Evolutionary conservation across 2,797 vertebrate species (phyloP).

Genomic region (Pampus argenteus): DNA sequence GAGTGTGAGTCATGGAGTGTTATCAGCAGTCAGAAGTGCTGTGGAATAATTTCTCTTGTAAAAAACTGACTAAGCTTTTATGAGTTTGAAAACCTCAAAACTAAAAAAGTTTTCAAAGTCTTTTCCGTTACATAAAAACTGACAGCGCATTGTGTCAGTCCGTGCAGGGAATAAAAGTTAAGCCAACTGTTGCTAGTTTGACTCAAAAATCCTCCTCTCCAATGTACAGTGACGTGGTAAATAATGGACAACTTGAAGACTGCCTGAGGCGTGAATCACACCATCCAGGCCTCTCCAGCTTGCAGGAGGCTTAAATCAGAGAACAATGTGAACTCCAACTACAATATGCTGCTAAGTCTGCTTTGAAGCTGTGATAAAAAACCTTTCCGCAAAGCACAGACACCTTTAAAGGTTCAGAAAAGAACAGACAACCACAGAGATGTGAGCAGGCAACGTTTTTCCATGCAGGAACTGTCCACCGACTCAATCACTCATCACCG

Average conservation of each 20-base stretch:
- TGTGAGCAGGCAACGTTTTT: constrained; percentile 27
- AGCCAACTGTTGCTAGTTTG: constrained; percentile 19
- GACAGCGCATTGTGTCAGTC: not conserved
- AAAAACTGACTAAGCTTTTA: too few species aligned
- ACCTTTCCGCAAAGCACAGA: constrained; percentile 40
- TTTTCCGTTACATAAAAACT: constrained; percentile 8
- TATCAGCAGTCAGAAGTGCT: too few species aligned
- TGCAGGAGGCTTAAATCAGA: constrained; percentile 40
- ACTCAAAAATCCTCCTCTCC: constrained; percentile 21
- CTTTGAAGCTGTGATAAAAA: constrained; percentile 38
- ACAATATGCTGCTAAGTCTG: constrained; percentile 14
- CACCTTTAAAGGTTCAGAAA: constrained; percentile 12
- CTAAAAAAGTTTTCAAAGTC: constrained; percentile 20
- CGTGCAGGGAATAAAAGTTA: constrained; percentile 36
- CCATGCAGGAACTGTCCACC: constrained; percentile 10
- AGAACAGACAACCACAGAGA: constrained; percentile 26
- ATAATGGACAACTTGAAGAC: constrained; percentile 58
- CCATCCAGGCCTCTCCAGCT: constrained; percentile 38
- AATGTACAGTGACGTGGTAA: constrained; percentile 41
- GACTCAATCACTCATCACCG: constrained; percentile 31
- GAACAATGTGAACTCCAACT: constrained; percentile 2
- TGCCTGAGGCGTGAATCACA: constrained; percentile 48
- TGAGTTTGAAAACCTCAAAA: too few species aligned
- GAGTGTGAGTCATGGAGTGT: too few species aligned
- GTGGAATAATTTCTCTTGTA: too few species aligned